Evolutionary conservation across 2,113 vertebrate species (phyloP).

Genomic region (Malaclemys terrapin): DNA sequence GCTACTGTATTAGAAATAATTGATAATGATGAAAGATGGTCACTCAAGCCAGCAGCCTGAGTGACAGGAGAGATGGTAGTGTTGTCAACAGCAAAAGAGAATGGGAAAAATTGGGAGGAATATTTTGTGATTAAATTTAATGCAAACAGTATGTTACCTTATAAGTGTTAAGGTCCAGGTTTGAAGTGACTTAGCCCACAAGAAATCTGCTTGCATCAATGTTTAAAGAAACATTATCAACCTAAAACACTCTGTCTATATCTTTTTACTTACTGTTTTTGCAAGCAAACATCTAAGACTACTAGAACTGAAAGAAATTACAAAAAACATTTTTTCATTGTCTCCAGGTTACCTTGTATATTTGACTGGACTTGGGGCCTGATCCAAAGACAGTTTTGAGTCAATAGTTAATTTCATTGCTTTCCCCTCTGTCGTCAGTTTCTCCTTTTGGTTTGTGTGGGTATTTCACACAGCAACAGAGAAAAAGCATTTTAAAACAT

Average conservation of each 20-base stretch:
- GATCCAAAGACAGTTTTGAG: slow-evolving; percentile 60
- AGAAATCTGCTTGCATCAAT: neutral
- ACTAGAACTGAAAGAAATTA: neutral
- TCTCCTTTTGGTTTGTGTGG: slow-evolving; percentile 65
- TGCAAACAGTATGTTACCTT: neutral
- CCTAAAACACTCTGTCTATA: neutral
- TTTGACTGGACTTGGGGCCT: slow-evolving; percentile 61
- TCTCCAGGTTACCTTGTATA: slow-evolving; percentile 24
- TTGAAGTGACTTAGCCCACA: neutral
- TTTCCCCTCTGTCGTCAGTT: slow-evolving; percentile 66
- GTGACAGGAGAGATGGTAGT: slow-evolving; percentile 24
- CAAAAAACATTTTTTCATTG: slow-evolving; percentile 1
- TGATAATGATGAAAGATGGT: neutral
- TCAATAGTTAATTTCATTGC: slow-evolving; percentile 48
- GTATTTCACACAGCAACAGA: slow-evolving; percentile 60
- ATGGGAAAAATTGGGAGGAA: neutral
- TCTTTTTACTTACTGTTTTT: neutral
- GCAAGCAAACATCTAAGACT: neutral
- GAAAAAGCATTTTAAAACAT: slow-evolving; percentile 61
- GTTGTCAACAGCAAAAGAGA: neutral
- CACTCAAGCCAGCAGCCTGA: slow-evolving; percentile 28
- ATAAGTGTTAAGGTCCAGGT: neutral
- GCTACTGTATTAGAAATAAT: neutral
- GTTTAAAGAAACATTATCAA: neutral
- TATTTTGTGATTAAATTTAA: neutral